Evolutionary conservation across 1,140 invertebrate species (phyloP), one percentile per base, ranked within the genome.

Genomic region (Antheraea mylitta): DNA sequence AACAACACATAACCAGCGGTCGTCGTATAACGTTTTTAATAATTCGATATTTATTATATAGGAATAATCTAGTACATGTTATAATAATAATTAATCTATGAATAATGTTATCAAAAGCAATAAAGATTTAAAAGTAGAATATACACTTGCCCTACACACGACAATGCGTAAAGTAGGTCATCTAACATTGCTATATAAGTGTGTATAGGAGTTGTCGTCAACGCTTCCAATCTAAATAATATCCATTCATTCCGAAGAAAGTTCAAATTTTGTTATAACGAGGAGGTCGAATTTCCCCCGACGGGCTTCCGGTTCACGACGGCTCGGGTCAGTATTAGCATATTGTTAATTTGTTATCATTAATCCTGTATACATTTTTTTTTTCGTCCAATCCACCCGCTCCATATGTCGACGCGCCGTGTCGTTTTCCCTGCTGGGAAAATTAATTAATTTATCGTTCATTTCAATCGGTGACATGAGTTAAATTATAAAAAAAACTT

Each of bases 261-360:
- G 61, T 37, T 37, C 22, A 63, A 63, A 63, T 37, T 63, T 30
- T 36, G 61, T 53, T 53, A 37, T 37, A 18, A 37, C 61, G 37
- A 13, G 16, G 22, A 18, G 61, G 61, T 7, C 22, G 61, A 63
- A 63, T 37, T 63, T 63, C 30, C 61, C 22, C 30, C 63, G 63
- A 58, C 68, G 58, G 63, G 45, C 48, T 65, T 59, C 68, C 63
- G 63, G 62, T 63, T 64, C 64, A 45, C 58, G 62, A 69, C 68
- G 48, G 53, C 7, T 59, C 37, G 45, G 68, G 63, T 69, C 68
- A 64, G 42, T 53, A 69, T 69, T 69, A 65, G 37, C 68, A 69
- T 69, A 65, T 65, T 69, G 64, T 30, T 30, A 30, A 30, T 30
- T 30, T 30, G 22, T 19, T 22, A 48, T 58, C 68, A 69, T 69